phyloP scores from a whole-genome alignment of 2,888 invertebrate genomes.

The Leptinotarsa juncta region DNA sequence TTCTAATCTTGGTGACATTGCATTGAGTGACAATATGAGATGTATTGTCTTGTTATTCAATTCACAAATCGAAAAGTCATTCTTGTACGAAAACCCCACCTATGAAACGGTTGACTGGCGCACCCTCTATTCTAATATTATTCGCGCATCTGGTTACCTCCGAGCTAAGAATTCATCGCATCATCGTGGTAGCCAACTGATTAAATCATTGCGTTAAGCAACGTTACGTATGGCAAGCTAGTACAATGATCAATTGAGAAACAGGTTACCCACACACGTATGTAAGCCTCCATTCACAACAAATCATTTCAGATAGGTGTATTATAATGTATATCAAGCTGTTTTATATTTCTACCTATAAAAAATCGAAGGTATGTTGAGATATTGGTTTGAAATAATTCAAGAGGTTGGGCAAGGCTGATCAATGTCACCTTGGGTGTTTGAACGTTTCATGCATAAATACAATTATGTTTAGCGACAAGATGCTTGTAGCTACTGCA shows the following conservation, averaged over 20 bases:
- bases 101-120: neutral
- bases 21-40: too few relatives aligned
- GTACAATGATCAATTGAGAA: conserved; percentile 28
- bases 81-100: neutral
- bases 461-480: conserved; percentile 23
- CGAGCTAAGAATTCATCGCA: conserved; percentile 3
- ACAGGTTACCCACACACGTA: conserved; percentile 21
- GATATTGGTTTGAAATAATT: conserved; percentile 39
- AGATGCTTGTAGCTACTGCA: conserved; percentile 27
- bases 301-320: conserved; percentile 41
- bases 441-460: conserved; percentile 36
- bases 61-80: neutral
- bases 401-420: conserved; percentile 41
- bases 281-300: conserved; percentile 33
- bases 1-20: too few relatives aligned
- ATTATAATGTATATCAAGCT: conserved; percentile 35
- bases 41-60: too few relatives aligned
- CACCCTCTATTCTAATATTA: neutral
- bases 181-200: conserved; percentile 1
- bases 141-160: conserved; percentile 4
- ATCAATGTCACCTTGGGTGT: conserved; percentile 39
- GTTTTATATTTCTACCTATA: conserved; percentile 32
- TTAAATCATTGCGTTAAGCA: conserved; percentile 6
- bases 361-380: conserved; percentile 37
- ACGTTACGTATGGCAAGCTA: conserved; percentile 10